phyloP scores from a whole-genome alignment of 2,888 invertebrate genomes.

The Cataglyphis cursor region DNA sequence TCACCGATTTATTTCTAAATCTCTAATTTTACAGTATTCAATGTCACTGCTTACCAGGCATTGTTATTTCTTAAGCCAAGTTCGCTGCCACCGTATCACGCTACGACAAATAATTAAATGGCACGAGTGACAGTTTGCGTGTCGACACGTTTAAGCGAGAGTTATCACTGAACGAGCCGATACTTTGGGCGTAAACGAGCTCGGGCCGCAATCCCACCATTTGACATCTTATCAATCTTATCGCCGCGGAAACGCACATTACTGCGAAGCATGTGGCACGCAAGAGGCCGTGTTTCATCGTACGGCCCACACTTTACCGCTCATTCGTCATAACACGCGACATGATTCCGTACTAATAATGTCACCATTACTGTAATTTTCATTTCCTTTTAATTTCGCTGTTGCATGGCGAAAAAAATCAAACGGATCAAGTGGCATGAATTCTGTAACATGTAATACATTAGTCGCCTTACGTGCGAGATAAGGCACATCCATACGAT shows the following conservation, averaged over 20 bases:
- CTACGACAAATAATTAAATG: conserved; percentile 19
- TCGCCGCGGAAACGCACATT: conserved; percentile 39
- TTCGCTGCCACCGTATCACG: not conserved
- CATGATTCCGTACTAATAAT: conserved; percentile 14
- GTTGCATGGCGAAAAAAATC: not conserved
- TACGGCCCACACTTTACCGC: not conserved
- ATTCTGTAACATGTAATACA: not conserved
- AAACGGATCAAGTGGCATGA: not conserved
- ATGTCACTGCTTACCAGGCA: conserved; percentile 57
- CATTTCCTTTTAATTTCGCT: not conserved
- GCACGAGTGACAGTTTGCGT: conserved; percentile 22
- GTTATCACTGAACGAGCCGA: conserved; percentile 16
- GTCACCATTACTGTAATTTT: not conserved
- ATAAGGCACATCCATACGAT: conserved; percentile 12
- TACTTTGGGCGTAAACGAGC: conserved; percentile 48
- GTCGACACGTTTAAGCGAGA: conserved; percentile 30
- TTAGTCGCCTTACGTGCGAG: conserved; percentile 17
- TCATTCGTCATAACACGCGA: conserved; percentile 15
- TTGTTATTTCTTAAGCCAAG: conserved; percentile 31
- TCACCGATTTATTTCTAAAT: not conserved
- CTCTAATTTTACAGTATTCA: not conserved
- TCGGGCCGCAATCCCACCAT: conserved; percentile 16
- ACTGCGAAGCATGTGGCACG: not conserved
- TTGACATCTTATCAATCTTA: conserved; percentile 56
- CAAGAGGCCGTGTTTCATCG: not conserved